Percentiles rank a stretch among this genome's conserved stretches.
phyloP scores from a whole-genome alignment of 2,113 vertebrate species.

The Hyperopisus bebe region DNA sequence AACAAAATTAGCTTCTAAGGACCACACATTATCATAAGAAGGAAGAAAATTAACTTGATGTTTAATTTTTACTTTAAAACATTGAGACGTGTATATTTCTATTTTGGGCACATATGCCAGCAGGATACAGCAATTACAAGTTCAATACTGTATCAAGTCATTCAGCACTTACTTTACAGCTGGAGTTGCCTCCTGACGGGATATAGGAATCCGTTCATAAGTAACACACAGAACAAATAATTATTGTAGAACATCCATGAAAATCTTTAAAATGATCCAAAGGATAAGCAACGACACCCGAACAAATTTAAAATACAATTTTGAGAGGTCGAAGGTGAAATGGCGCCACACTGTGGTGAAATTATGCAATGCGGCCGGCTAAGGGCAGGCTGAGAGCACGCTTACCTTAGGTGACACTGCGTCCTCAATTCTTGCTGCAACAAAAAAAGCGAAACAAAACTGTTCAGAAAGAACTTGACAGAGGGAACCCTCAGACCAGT shows the following conservation, averaged over 20 bases:
- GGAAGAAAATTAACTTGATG: neutral
- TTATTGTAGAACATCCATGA: neutral
- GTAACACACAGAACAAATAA: neutral
- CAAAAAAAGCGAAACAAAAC: neutral
- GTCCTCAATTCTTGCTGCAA: neutral
- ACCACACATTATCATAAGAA: neutral
- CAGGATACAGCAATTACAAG: neutral
- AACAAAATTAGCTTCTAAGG: too few relatives aligned
- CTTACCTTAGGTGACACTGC: neutral
- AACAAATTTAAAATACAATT: neutral
- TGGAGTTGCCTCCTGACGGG: neutral
- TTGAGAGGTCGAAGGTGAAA: conserved; percentile 1
- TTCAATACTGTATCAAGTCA: neutral
- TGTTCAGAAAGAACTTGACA: neutral
- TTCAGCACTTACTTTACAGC: neutral
- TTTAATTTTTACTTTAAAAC: neutral
- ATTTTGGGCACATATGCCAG: neutral
- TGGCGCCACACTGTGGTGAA: conserved; percentile 9
- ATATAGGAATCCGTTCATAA: neutral
- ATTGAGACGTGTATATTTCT: neutral
- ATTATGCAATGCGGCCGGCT: neutral
- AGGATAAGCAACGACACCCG: neutral
- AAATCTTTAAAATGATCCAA: neutral
- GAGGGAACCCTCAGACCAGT: neutral
- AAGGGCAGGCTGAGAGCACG: neutral